phyloP scores from a whole-genome alignment of 1,140 invertebrate species.

The Choristoneura fumiferana region DNA sequence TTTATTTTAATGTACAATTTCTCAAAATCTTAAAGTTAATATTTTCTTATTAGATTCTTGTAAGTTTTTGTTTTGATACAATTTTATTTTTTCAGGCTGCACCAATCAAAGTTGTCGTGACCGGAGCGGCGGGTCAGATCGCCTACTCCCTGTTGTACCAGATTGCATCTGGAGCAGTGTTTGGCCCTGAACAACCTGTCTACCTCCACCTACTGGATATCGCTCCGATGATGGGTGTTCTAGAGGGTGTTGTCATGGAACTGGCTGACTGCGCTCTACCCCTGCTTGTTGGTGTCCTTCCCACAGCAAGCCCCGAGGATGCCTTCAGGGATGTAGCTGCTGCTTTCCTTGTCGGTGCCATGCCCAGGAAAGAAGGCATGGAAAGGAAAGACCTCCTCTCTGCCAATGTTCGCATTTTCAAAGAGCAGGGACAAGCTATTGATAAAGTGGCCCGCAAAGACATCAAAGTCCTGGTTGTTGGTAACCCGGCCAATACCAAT shows the following conservation, averaged over 20 bases:
- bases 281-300: conserved; percentile 89
- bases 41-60: conserved; percentile 8
- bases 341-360: conserved; percentile 98
- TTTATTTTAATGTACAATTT: too few species aligned
- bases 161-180: conserved; percentile 97
- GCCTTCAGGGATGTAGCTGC: conserved; percentile 98
- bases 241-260: conserved; percentile 99
- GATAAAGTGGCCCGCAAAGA: conserved; percentile 96
- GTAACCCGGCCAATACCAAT: conserved; percentile 99
- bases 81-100: conserved; percentile 79
- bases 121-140: conserved; percentile 99
- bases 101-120: conserved; percentile 96
- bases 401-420: conserved; percentile 99
- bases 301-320: conserved; percentile 91
- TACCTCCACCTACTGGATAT: conserved; percentile 97
- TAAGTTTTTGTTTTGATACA: conserved; percentile 16
- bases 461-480: conserved; percentile 96
- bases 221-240: conserved; percentile 94
- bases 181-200: conserved; percentile 94
- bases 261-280: conserved; percentile 97
- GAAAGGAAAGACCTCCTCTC: conserved; percentile 97
- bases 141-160: conserved; percentile 97
- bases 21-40: too few species aligned
- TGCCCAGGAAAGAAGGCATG: conserved; percentile 99
- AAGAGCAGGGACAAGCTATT: conserved; percentile 95